Conservation (phyloP, 2,888 invertebrate genomes). For the Pilophorus perplexus region DNA sequence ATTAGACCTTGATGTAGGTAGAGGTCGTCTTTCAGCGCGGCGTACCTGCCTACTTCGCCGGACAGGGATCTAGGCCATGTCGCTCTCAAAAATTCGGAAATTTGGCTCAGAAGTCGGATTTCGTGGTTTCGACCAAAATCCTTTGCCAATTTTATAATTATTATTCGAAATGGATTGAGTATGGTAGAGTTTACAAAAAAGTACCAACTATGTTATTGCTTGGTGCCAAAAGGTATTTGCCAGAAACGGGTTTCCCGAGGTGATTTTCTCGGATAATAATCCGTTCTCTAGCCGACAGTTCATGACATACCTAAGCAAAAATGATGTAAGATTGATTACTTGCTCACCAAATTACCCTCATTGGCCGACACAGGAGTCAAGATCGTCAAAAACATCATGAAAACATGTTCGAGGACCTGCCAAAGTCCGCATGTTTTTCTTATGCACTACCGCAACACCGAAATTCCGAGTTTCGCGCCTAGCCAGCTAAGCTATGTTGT, state of each 20-base stretch:
- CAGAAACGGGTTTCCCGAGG: too few species aligned
- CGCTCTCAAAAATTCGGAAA: not conserved
- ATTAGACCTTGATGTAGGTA: not conserved
- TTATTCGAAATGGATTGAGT: conserved; percentile 21
- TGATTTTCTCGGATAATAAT: not conserved
- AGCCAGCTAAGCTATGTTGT: too few species aligned
- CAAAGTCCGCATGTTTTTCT: not conserved
- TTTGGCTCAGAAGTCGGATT: too few species aligned
- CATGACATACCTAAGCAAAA: not conserved
- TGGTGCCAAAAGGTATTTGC: not conserved
- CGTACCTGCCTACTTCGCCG: not conserved
- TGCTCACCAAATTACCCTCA: not conserved
- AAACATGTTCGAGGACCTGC: not conserved
- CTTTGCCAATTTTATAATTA: not conserved
- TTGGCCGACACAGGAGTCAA: not conserved
- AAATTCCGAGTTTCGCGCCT: not conserved
- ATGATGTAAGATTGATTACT: not conserved
- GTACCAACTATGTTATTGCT: conserved; percentile 16
- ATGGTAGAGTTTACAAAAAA: conserved; percentile 26
- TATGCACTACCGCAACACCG: not conserved
- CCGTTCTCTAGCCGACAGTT: not conserved
- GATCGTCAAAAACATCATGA: not conserved
- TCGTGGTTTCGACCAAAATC: not conserved
- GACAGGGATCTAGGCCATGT: conserved; percentile 1
- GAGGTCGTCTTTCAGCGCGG: not conserved